A percentile compares a stretch with the other conserved stretches of the same genome.
These are phyloP conservation scores for Drosophila anomalata DNA, from an alignment of 2,888 invertebrate species.

Conservation along the genomic window DNA sequence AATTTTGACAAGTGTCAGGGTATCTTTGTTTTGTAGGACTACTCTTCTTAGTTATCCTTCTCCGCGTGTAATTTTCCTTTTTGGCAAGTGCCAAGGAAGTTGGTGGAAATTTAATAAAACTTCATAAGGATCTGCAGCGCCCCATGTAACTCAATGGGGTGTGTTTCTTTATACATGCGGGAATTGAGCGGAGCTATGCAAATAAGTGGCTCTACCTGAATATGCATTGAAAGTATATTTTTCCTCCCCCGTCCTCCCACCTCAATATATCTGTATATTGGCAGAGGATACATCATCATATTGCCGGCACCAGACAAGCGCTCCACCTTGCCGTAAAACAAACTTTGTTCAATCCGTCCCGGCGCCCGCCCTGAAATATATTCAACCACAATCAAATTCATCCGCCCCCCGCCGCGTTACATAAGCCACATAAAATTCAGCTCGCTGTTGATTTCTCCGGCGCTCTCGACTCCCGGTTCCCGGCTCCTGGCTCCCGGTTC, in stretches of 20 bases:
- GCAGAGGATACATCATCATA: constrained; percentile 35
- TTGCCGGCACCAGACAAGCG: constrained; percentile 3
- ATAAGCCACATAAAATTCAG: constrained; percentile 70
- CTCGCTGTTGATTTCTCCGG: constrained; percentile 31
- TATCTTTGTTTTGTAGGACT: constrained; percentile 38
- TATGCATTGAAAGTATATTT: constrained; percentile 37
- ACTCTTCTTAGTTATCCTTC: constrained; percentile 53
- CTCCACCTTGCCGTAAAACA: constrained; percentile 38
- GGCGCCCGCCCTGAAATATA: constrained; percentile 17
- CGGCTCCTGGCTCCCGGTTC: constrained; percentile 33
- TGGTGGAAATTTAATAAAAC: constrained; percentile 74
- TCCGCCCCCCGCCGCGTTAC: constrained; percentile 44
- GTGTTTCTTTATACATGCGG: constrained; percentile 28
- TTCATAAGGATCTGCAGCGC: constrained; percentile 26
- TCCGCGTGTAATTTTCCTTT: constrained; percentile 75
- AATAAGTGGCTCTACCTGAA: constrained; percentile 43
- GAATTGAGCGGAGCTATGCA: constrained; percentile 26
- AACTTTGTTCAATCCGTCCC: constrained; percentile 38
- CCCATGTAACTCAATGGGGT: constrained; percentile 19
- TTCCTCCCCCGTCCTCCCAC: not conserved
- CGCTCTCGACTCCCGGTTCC: constrained; percentile 32
- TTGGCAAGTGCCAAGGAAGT: constrained; percentile 59
- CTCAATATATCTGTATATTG: constrained; percentile 22
- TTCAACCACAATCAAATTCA: constrained; percentile 49
- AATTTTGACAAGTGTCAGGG: no score